Evolutionary conservation across 2,113 vertebrate species (phyloP), one percentile per base, ranked within the genome.

Genomic region (Nothobranchius furzeri): DNA sequence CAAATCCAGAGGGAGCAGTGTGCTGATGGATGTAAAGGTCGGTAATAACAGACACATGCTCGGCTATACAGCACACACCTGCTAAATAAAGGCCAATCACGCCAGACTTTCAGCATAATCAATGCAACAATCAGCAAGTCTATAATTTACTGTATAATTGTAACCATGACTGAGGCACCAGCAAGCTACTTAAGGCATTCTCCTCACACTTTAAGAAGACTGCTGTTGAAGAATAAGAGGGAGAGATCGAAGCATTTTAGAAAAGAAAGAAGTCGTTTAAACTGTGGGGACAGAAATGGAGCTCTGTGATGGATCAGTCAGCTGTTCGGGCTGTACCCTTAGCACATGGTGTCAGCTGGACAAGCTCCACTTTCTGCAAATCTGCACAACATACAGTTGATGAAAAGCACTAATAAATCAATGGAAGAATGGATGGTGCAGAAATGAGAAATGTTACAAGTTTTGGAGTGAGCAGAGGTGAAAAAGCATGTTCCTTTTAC

Each of bases 81-180:
- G 54, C 60, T 64, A 4, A 49, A 4, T 24, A n/a, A 17, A 37
- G 15, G 8, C 35, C 60, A 72, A 64, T 42, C 35, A 48, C 24
- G 45, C 47, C 52, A 49, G 56, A 52, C 54, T 52, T 64, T 0
- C 17, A 45, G 14, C 37, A 58, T 43, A 50, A 36, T 64, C 37
- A 37, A 0, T 0, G 25, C 35, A 72, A 50, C 47, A 71, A 57
- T 57, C 17, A 64, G 10, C 17, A 30, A 42, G 35, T 5, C 46
- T 36, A 20, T 15, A 4, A 51, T 51, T 59, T 64, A 58, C 49
- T 13, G 12, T 57, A 15, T 12, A 9, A 55, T 50, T 14, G 42
- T 11, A 43, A 30, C 13, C 51, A 49, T 50, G 14, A 63, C 42
- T 70, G 45, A 48, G 13, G 12, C 20, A 52, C 2, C 42, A 37